Conservation (phyloP, 2,797 vertebrate genomes). For the Pseudochaenichthys georgianus region DNA sequence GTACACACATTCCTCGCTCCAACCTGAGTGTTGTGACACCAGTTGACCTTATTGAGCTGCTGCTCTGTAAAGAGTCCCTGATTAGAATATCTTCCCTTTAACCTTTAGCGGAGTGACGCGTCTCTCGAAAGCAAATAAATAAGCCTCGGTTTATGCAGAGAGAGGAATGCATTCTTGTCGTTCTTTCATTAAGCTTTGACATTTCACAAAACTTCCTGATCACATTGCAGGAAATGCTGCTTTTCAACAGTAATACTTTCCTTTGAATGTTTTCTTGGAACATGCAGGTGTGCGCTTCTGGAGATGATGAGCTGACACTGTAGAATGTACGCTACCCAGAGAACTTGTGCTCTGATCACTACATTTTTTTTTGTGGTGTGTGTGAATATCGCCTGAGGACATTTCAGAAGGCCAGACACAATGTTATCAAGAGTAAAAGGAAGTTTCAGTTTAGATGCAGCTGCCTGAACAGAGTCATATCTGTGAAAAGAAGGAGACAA, state of each 20-base stretch:
- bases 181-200: constrained; percentile 74
- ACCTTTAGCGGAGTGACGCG: constrained; percentile 78
- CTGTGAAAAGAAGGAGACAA: constrained; percentile 40
- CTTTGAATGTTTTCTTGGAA: constrained; percentile 14
- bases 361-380: constrained; percentile 24
- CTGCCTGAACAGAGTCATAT: constrained; percentile 48
- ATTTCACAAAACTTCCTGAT: constrained; percentile 64
- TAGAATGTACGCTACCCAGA: constrained; percentile 60
- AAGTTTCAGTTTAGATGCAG: constrained; percentile 67
- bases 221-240: constrained; percentile 48
- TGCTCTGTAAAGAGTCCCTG: constrained; percentile 88
- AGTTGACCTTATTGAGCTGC: constrained; percentile 91
- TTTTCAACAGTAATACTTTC: constrained; percentile 24
- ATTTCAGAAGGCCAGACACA: constrained; percentile 41
- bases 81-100: constrained; percentile 85
- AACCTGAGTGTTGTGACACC: constrained; percentile 82
- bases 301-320: constrained; percentile 63
- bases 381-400: constrained; percentile 29
- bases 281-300: constrained; percentile 61
- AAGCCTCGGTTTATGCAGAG: constrained; percentile 70
- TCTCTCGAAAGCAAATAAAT: constrained; percentile 64
- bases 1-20: constrained; percentile 57
- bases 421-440: constrained; percentile 63
- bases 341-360: constrained; percentile 38
- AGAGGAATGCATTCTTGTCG: constrained; percentile 64